A percentile compares a stretch with the other conserved stretches of the same genome.
phyloP scores from a whole-genome alignment of 2,888 invertebrate species.

The Ichneumoninae sp. region DNA sequence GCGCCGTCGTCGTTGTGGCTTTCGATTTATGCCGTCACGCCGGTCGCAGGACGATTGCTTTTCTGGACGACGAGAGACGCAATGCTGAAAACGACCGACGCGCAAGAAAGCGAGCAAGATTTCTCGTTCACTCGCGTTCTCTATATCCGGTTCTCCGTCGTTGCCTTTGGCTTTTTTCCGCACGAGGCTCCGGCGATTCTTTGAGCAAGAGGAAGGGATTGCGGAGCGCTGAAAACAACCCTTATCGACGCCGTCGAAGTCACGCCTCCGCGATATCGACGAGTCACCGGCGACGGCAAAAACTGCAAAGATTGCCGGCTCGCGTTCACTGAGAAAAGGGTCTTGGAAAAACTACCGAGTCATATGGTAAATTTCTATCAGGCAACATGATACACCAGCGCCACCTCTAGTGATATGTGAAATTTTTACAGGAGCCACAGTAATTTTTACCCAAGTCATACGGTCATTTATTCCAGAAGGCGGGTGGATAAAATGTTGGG shows the following conservation, averaged over 20 bases:
- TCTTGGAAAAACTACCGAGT: too few relatives aligned
- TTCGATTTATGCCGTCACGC: slow-evolving; percentile 80
- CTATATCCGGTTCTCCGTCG: slow-evolving; percentile 10
- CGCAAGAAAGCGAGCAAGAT: slow-evolving; percentile 30
- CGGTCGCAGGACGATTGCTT: slow-evolving; percentile 76
- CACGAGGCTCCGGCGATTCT: slow-evolving; percentile 17
- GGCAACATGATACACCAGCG: too few relatives aligned
- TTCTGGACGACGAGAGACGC: slow-evolving; percentile 67
- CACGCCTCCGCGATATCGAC: slow-evolving; percentile 70
- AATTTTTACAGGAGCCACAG: too few relatives aligned
- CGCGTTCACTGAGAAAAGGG: not conserved
- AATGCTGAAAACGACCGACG: slow-evolving; percentile 40
- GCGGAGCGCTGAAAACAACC: slow-evolving; percentile 58
- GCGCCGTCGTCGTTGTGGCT: slow-evolving; percentile 73
- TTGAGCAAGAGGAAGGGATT: slow-evolving; percentile 21
- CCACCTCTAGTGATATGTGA: too few relatives aligned
- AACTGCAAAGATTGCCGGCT: slow-evolving; percentile 43
- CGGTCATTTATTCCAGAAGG: too few relatives aligned
- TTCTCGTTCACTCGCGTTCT: slow-evolving; percentile 25
- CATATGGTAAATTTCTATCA: too few relatives aligned
- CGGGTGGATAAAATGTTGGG: too few relatives aligned
- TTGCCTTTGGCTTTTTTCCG: slow-evolving; percentile 8
- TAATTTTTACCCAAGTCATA: too few relatives aligned
- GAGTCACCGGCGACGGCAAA: slow-evolving; percentile 61
- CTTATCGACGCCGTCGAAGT: slow-evolving; percentile 66